phyloP scores from a whole-genome alignment of 2,113 vertebrate species.

The Carlito syrichta region DNA sequence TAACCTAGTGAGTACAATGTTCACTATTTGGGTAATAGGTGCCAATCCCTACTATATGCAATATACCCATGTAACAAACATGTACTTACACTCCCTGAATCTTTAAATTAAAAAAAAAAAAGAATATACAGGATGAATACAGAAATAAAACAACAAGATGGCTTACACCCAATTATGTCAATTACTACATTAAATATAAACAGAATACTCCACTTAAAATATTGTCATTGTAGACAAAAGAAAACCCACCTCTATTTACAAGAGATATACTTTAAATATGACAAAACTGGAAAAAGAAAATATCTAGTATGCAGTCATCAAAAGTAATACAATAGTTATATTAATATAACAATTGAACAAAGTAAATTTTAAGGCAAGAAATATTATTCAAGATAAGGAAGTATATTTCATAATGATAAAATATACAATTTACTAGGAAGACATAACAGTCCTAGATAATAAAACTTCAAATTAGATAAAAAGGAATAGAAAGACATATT shows the following conservation, averaged over 20 bases:
- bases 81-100: no score
- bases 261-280: not conserved
- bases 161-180: not conserved
- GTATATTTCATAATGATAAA: not conserved
- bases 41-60: no score
- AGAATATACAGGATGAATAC: not conserved
- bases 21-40: no score
- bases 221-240: not conserved
- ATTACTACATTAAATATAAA: not conserved
- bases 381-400: not conserved
- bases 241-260: not conserved
- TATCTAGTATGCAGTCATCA: not conserved
- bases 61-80: no score
- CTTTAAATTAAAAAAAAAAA: not conserved
- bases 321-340: not conserved
- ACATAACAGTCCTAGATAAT: not conserved
- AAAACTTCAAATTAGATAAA: not conserved
- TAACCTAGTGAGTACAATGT: no score
- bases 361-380: constrained; percentile 12
- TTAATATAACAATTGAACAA: not conserved
- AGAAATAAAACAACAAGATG: not conserved
- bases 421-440: not conserved
- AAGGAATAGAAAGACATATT: not conserved
- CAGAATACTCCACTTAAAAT: not conserved
- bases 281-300: not conserved